Evolutionary conservation across 2,113 vertebrate genomes (phyloP), one percentile per base, ranked within the genome.

Genomic region (Eidolon helvum): DNA sequence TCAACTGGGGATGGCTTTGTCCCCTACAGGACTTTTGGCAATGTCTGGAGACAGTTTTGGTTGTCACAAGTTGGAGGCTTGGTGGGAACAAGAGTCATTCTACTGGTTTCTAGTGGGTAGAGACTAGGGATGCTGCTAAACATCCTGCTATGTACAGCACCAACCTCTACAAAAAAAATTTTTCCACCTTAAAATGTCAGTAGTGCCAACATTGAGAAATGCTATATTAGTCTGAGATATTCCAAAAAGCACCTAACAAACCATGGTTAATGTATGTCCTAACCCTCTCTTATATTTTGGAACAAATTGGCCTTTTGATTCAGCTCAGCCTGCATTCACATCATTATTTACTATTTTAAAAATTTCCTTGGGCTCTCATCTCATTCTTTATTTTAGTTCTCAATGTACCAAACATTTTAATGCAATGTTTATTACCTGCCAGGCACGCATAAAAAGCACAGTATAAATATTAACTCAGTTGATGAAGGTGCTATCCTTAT

Each of bases 311-410:
- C 12, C 24, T 48, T 55, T 91, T 48, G 61, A 33, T 26, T 15
- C 53, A 59, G 7, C 38, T n/a, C 61, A 69, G 61, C 38, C 6
- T 48, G 65, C 86, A 88, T 14, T 91, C 66, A 15, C 61, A 33
- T 7, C 8, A 21, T 30, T 7, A 55, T 45, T 55, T 48, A 22
- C 22, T 53, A 83, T 50, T 82, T 77, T 6, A 6, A 74, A 65
- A 50, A 22, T 72, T 69, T 68, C 53, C 59, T 87, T 86, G 50
- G 35, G 18, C 61, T 75, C 63, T 40, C 4, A 6, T 65, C 68
- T 83, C 22, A n/a, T 91, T 50, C 38, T 26, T 69, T 90, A 85
- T 63, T 71, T 79, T 26, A 74, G 45, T 87, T 86, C 83, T 59
- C 92, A 50, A 26, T 61, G 78, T 71, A 83, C 83, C 80, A 69